These are phyloP conservation scores for Phaethon lepturus DNA, from an alignment of 2,113 vertebrate genomes.

Conservation along the genomic window DNA sequence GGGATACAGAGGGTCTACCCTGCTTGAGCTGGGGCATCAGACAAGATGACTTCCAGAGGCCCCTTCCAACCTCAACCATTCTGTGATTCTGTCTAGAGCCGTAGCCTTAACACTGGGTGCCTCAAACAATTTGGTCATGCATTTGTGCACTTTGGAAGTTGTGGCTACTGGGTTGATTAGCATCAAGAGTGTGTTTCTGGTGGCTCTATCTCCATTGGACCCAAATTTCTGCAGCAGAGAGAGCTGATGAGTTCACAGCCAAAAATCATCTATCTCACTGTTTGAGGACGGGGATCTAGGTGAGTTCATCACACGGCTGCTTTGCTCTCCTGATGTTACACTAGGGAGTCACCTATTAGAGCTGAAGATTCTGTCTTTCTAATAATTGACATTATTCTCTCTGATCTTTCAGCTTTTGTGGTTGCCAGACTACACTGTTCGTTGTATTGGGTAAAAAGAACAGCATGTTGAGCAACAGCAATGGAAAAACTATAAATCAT, in stretches of 20 bases:
- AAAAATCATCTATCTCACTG: background rate
- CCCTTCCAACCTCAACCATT: background rate
- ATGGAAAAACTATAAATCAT: slow-evolving; percentile 13
- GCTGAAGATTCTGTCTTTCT: background rate
- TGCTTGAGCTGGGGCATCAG: background rate
- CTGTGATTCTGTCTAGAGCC: background rate
- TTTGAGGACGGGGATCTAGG: background rate
- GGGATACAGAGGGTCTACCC: background rate
- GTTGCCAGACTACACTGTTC: background rate
- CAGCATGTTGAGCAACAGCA: background rate
- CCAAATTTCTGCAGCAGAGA: background rate
- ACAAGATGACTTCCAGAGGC: background rate
- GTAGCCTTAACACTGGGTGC: too few relatives aligned
- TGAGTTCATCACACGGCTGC: background rate
- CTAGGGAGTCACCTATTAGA: background rate
- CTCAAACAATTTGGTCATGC: background rate
- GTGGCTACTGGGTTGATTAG: background rate
- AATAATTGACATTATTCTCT: background rate
- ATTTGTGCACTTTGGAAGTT: background rate
- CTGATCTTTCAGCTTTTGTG: background rate
- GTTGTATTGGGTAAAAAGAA: background rate
- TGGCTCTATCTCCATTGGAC: background rate
- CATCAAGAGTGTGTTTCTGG: background rate
- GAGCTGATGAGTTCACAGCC: background rate
- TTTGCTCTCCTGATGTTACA: background rate